Conservation (phyloP, 1,140 invertebrate genomes). For the Chelonus insularis region DNA sequence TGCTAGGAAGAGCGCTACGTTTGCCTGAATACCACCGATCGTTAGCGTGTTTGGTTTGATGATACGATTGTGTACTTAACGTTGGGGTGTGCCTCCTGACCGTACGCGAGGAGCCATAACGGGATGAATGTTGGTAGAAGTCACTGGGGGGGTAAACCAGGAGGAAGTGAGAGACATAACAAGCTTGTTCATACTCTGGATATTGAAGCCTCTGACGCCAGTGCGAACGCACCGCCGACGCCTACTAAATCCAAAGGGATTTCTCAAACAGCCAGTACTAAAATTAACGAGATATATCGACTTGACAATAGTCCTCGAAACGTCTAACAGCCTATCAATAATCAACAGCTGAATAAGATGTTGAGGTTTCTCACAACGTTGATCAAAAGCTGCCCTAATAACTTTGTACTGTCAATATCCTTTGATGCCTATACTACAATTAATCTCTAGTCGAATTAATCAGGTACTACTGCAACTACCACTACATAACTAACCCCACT, state of each 20-base stretch:
- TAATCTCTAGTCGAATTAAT: neutral
- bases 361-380: conserved; percentile 9
- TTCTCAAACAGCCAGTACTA: neutral
- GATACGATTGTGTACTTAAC: conserved; percentile 45
- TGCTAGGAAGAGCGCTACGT: conserved; percentile 24
- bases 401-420: neutral
- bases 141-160: neutral
- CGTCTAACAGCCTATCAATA: conserved; percentile 1
- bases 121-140: conserved; percentile 9
- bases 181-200: neutral
- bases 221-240: neutral
- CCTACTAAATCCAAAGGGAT: conserved; percentile 11
- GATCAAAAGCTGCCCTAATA: conserved; percentile 10
- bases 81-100: conserved; percentile 7
- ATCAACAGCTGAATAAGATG: conserved; percentile 6
- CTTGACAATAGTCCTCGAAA: conserved; percentile 3
- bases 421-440: neutral
- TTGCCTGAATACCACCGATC: conserved; percentile 37
- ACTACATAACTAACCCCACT: no score
- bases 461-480: no score
- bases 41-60: conserved; percentile 45
- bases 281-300: conserved; percentile 13
- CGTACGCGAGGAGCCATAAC: conserved; percentile 9
- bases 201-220: conserved; percentile 9
- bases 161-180: neutral